Conservation (phyloP, 2,113 vertebrate species). For the Capra hircus region DNA sequence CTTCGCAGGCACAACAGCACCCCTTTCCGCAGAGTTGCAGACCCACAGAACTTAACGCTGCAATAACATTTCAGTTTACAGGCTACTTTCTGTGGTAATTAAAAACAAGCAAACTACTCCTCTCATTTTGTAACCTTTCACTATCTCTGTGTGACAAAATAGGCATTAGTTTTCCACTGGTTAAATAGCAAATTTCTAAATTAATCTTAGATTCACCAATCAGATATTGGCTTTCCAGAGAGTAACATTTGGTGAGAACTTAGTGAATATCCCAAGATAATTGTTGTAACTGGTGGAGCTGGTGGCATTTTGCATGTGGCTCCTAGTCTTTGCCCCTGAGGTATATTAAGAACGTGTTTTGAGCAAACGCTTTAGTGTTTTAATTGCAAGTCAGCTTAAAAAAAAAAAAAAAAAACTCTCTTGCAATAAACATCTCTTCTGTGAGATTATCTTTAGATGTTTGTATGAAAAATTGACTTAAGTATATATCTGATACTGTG, state of each 20-base stretch:
- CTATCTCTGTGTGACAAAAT: not conserved
- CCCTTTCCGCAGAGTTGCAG: not conserved
- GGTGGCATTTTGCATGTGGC: slow-evolving; percentile 52
- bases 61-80: slow-evolving; percentile 36
- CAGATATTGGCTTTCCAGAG: slow-evolving; percentile 57
- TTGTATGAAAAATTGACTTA: slow-evolving; percentile 26
- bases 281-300: slow-evolving; percentile 62
- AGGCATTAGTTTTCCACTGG: not conserved
- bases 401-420: not conserved
- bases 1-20: not conserved
- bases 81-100: not conserved
- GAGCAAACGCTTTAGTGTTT: slow-evolving; percentile 49
- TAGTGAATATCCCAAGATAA: slow-evolving; percentile 62
- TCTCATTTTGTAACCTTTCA: slow-evolving; percentile 31
- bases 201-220: slow-evolving; percentile 62
- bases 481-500: not conserved
- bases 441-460: slow-evolving; percentile 13
- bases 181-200: slow-evolving; percentile 47
- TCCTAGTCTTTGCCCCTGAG: slow-evolving; percentile 3
- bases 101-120: not conserved
- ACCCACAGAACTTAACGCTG: not conserved
- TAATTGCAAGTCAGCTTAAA: slow-evolving; percentile 22
- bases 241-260: slow-evolving; percentile 44
- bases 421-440: slow-evolving; percentile 13
- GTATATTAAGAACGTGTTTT: slow-evolving; percentile 40